A percentile compares a stretch with the other conserved stretches of the same genome.
These are phyloP conservation scores for Remorina albescens DNA, from an alignment of 2,797 vertebrate genomes.

Conservation along the genomic window DNA sequence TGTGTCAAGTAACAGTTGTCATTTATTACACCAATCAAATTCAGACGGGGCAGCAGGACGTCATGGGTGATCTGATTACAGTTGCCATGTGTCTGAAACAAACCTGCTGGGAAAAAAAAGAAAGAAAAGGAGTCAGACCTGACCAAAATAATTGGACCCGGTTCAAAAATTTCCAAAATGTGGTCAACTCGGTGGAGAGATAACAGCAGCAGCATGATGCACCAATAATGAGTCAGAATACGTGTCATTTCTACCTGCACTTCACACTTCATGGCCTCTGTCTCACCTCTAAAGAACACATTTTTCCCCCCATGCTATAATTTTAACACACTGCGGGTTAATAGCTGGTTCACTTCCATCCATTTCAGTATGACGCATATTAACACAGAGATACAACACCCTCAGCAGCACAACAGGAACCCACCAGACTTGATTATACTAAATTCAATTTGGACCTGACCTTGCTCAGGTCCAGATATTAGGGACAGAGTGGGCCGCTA, in stretches of 20 bases:
- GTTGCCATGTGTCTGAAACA: not conserved
- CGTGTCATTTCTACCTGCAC: constrained; percentile 7
- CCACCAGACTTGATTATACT: constrained; percentile 8
- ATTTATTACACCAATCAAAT: not conserved
- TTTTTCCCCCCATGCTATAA: constrained; percentile 12
- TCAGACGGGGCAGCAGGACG: not conserved
- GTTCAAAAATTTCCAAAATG: constrained; percentile 3
- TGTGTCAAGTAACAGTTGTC: not conserved
- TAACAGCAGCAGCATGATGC: not conserved
- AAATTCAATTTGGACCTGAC: not conserved
- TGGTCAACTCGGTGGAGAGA: not conserved
- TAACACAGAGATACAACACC: not conserved
- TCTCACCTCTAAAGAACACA: constrained; percentile 12
- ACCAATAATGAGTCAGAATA: not conserved
- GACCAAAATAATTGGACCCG: not conserved
- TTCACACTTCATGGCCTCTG: constrained; percentile 3
- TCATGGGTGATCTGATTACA: not conserved
- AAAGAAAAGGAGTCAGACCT: not conserved
- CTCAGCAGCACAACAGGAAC: not conserved
- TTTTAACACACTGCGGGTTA: not conserved
- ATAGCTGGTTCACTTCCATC: constrained; percentile 1
- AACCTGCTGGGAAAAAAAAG: not conserved
- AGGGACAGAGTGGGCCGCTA: not conserved
- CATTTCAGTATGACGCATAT: constrained; percentile 5
- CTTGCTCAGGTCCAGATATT: not conserved